Evolutionary conservation across 2,797 vertebrate species (phyloP).

Genomic region (Oreochromis mossambicus): DNA sequence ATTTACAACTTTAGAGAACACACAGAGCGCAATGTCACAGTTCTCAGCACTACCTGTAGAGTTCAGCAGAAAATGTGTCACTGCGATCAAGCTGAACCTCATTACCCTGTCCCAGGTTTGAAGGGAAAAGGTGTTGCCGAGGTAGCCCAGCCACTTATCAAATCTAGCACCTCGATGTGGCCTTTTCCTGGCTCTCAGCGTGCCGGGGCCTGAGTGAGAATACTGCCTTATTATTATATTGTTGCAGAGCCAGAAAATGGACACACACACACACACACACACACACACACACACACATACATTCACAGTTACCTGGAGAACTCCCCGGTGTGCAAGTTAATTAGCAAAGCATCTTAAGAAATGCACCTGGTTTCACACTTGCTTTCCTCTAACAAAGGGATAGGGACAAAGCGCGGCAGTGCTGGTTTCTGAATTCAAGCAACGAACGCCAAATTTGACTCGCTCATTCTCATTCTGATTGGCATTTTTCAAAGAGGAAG

Average conservation of each 20-base stretch:
- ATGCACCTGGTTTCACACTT: slow-evolving; percentile 22
- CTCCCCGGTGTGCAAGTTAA: slow-evolving; percentile 37
- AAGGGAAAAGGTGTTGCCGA: neutral
- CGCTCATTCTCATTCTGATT: neutral
- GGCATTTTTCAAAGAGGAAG: neutral
- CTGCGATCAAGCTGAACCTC: neutral
- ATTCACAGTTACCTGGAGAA: neutral
- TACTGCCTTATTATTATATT: neutral
- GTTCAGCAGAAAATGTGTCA: neutral
- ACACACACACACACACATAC: neutral
- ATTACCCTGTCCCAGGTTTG: neutral
- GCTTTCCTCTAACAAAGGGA: neutral
- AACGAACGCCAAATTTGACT: neutral
- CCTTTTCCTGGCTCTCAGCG: neutral
- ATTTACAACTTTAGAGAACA: neutral
- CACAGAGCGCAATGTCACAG: neutral
- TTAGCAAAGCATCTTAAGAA: slow-evolving; percentile 29
- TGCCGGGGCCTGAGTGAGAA: neutral
- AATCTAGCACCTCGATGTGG: slow-evolving; percentile 3
- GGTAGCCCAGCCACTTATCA: neutral
- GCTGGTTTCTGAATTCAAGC: neutral
- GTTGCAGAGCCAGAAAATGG: neutral
- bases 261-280: neutral
- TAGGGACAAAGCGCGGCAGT: neutral
- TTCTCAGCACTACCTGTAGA: neutral